Conservation (phyloP, 2,888 invertebrate species). For the Ischnus inquisitorius region DNA sequence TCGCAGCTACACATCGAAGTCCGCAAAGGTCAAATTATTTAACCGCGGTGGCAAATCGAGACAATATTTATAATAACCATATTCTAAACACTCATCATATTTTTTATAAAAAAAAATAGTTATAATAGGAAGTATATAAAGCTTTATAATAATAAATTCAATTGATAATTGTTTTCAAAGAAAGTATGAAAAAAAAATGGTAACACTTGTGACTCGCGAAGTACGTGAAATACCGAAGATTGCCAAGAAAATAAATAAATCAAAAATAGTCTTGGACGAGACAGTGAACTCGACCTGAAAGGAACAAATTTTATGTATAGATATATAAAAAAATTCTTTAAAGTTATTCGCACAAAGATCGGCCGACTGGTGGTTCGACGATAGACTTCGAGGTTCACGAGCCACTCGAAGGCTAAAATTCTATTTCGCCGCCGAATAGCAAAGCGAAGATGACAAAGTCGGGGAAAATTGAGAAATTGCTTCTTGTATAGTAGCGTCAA, state of each 20-base stretch:
- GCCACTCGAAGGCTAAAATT: conserved; percentile 81
- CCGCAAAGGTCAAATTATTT: not conserved
- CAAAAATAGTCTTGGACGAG: not conserved
- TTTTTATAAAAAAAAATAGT: too few species aligned
- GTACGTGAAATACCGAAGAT: not conserved
- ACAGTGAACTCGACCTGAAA: conserved; percentile 37
- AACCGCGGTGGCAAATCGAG: not conserved
- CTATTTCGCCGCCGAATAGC: conserved; percentile 83
- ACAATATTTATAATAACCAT: not conserved
- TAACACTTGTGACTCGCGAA: not conserved
- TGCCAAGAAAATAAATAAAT: not conserved
- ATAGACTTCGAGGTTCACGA: conserved; percentile 60
- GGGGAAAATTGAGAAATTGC: conserved; percentile 85
- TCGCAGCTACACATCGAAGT: not conserved
- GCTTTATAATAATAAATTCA: too few species aligned
- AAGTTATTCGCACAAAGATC: conserved; percentile 38
- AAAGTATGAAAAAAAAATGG: not conserved
- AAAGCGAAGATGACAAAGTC: conserved; percentile 85
- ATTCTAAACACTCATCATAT: too few species aligned
- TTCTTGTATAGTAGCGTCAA: conserved; percentile 76
- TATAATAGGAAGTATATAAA: too few species aligned
- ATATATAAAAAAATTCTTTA: conserved; percentile 52
- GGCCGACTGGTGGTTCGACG: conserved; percentile 33
- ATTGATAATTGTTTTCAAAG: not conserved
- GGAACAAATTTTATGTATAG: too few species aligned